These are phyloP conservation scores for Coracopsis vasa DNA, from an alignment of 2,113 vertebrate species.

Conservation along the genomic window DNA sequence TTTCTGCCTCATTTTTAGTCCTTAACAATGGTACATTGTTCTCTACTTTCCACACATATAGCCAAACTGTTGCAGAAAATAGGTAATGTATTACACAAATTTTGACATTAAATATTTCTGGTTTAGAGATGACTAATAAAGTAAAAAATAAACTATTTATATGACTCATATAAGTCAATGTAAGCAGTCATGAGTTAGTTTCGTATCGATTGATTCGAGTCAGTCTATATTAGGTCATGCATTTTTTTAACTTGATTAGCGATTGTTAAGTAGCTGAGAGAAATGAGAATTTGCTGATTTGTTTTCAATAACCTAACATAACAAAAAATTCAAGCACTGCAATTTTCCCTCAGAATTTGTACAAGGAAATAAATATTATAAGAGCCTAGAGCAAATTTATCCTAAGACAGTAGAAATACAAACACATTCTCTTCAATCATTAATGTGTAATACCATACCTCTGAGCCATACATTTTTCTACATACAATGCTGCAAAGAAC, in stretches of 20 bases:
- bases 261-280: background rate
- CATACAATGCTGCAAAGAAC: background rate
- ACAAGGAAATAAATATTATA: background rate
- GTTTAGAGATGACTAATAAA: background rate
- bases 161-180: background rate
- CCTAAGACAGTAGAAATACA: background rate
- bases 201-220: background rate
- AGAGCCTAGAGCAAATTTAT: rapidly evolving
- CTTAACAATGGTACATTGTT: background rate
- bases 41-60: background rate
- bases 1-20: background rate
- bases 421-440: background rate
- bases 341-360: background rate
- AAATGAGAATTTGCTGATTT: background rate
- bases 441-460: background rate
- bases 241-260: background rate
- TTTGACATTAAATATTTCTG: background rate
- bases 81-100: background rate
- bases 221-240: background rate
- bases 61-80: background rate
- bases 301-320: rapidly evolving
- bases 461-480: background rate
- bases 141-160: background rate
- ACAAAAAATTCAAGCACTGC: background rate
- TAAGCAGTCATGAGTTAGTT: background rate